These are phyloP conservation scores for Pseudomyrmex gracilis DNA, from an alignment of 1,140 invertebrate species.

Conservation along the genomic window DNA sequence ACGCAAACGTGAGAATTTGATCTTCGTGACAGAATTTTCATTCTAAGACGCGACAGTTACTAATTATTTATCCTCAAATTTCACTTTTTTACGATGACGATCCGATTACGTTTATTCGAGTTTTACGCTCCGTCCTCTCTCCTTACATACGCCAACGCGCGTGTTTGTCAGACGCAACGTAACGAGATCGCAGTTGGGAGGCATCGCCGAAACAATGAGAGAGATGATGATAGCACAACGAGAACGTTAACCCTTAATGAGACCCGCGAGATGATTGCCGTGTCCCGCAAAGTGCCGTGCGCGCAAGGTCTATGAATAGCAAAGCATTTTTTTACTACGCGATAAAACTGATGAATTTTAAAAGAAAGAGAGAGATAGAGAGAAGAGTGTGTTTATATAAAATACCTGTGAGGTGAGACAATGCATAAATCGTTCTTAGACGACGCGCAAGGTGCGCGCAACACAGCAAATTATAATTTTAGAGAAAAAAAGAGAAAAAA, in stretches of 20 bases:
- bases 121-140: not conserved
- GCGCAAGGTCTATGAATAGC: not conserved
- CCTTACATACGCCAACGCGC: not conserved
- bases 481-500: not conserved
- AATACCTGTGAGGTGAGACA: too few species aligned
- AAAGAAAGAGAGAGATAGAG: not conserved
- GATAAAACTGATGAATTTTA: conserved; percentile 14
- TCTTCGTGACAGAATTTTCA: not conserved
- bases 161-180: not conserved
- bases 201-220: not conserved
- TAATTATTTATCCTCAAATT: not conserved
- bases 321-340: not conserved
- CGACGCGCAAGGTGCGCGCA: not conserved
- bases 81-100: not conserved
- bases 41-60: not conserved
- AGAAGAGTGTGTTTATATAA: not conserved
- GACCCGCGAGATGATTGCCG: not conserved
- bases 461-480: conserved; percentile 10
- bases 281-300: not conserved
- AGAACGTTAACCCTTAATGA: conserved; percentile 22
- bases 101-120: conserved; percentile 13
- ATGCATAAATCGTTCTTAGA: not conserved
- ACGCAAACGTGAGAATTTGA: too few species aligned
- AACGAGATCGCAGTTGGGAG: not conserved
- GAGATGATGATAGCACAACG: not conserved